Conservation (phyloP, 2,113 vertebrate species). For the Bufo gargarizans region DNA sequence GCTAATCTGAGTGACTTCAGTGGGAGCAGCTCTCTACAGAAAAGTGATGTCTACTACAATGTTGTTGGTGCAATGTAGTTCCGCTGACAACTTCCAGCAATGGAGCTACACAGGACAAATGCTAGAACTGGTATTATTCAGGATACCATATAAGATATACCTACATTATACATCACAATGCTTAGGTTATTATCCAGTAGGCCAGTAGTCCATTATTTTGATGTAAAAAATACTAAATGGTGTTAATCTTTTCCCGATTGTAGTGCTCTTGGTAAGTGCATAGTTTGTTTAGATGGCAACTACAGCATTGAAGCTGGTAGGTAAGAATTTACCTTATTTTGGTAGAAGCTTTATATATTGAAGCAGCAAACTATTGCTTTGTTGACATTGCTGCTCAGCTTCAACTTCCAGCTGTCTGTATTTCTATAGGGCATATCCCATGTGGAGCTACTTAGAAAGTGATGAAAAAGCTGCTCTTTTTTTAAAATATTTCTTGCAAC, state of each 20-base stretch:
- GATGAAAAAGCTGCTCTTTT: neutral
- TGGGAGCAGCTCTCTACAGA: no score
- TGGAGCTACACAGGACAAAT: neutral
- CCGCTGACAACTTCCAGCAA: no score
- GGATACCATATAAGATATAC: neutral
- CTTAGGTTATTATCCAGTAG: neutral
- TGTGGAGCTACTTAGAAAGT: constrained; percentile 1
- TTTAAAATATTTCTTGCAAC: neutral
- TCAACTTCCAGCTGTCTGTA: neutral
- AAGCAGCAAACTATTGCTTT: constrained; percentile 23
- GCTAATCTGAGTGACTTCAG: no score
- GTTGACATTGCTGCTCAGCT: neutral
- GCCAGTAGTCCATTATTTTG: no score
- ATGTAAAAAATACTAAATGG: no score
- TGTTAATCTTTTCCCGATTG: neutral
- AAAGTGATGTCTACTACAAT: no score
- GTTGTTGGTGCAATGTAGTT: no score
- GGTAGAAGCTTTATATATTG: constrained; percentile 4
- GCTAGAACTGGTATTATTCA: neutral
- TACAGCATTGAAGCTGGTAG: neutral
- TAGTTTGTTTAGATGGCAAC: neutral
- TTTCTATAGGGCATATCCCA: constrained; percentile 16
- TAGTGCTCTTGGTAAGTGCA: neutral
- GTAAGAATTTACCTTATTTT: neutral
- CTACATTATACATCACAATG: neutral